Evolutionary conservation across 2,113 vertebrate species (phyloP), one percentile per base, ranked within the genome.

Genomic region (Nematolebias whitei): DNA sequence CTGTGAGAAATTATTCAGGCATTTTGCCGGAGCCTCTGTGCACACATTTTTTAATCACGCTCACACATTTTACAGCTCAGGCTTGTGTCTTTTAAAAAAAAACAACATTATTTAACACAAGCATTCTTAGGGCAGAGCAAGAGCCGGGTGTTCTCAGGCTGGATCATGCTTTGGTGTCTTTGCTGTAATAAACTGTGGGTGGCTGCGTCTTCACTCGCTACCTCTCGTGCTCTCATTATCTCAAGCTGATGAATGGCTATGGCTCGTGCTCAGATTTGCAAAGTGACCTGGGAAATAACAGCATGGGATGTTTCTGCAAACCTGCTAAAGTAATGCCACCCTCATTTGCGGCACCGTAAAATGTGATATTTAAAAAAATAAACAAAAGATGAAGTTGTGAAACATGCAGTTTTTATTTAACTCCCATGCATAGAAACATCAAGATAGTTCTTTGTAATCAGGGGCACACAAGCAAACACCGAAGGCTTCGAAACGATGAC

Each of bases 151-250:
- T 78, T 76, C 64, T 71, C 71, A 72, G 68, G 58, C 52, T 68
- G 79, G 72, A 78, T 67, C 78, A 75, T 70, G 71, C 68, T 69
- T 81, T 74, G 73, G 80, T 71, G 67, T 76, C 62, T 75, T 70
- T 85, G 76, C 83, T 82, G 75, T 86, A 83, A 89, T 87, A 88
- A 89, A 86, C 83, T 82, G 80, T 87, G 85, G 90, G 84, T 68
- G 80, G 52, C 39, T 66, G 63, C 72, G 79, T 87, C 77, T 88
- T 81, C 72, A 74, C 76, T 53, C 76, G 71, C 71, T 83, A 77
- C 79, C 78, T 85, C 20, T 50, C 71, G 60, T 82, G 89, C 85
- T 90, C 92, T 91, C 89, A 91, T 93, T 92, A 92, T 82, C 87
- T 90, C 88, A 87, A 62, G 47, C 72, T 91, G 92, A 92, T 92